These are phyloP conservation scores for Eupithecia subfuscata DNA, from an alignment of 2,888 invertebrate genomes.

Conservation along the genomic window DNA sequence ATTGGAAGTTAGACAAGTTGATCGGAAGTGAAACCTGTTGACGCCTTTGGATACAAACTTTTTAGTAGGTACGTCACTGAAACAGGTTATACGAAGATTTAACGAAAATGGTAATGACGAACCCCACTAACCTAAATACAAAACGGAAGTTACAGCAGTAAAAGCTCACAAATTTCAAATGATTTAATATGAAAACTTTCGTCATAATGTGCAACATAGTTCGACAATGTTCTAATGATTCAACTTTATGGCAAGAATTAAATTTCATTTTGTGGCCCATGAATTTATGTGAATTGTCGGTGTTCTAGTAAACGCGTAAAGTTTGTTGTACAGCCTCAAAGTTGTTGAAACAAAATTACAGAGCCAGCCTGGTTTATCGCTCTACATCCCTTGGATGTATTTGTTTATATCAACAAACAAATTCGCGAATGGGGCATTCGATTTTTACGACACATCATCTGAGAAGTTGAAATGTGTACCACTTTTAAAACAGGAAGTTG, in stretches of 20 bases:
- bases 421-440: constrained; percentile 32
- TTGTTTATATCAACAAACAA: constrained; percentile 36
- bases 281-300: constrained; percentile 70
- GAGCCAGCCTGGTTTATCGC: constrained; percentile 66
- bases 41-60: background rate
- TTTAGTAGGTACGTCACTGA: background rate
- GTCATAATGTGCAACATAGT: constrained; percentile 43
- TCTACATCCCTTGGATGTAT: constrained; percentile 37
- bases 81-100: background rate
- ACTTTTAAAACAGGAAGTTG: constrained; percentile 13
- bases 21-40: background rate
- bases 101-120: background rate
- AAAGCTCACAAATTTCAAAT: constrained; percentile 33
- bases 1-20: background rate
- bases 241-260: constrained; percentile 60
- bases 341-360: constrained; percentile 75
- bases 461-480: constrained; percentile 16
- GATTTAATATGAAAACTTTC: constrained; percentile 39
- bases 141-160: constrained; percentile 29
- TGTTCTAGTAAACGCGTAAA: constrained; percentile 66
- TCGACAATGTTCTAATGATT: constrained; percentile 47
- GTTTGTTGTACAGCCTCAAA: constrained; percentile 65
- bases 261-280: constrained; percentile 68
- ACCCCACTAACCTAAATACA: constrained; percentile 31
- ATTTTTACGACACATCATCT: constrained; percentile 30